Percentiles rank a stretch among this genome's conserved stretches.
Evolutionary conservation across 2,113 vertebrate genomes (phyloP).

Genomic region (Bubalus kerabau): DNA sequence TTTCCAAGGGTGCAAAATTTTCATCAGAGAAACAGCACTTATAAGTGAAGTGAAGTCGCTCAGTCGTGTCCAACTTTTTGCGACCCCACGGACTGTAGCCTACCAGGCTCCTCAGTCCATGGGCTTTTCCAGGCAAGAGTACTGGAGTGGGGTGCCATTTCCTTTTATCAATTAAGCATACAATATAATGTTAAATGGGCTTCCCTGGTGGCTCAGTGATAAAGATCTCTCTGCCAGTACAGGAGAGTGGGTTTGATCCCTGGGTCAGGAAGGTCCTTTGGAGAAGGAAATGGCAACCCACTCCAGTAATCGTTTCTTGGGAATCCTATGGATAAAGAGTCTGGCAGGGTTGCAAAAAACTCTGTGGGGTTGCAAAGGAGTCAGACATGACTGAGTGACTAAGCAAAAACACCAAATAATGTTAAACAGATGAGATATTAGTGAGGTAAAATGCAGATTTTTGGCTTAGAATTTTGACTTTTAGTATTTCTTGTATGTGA

Average conservation of each 20-base stretch:
- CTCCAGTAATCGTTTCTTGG: neutral
- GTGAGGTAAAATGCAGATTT: neutral
- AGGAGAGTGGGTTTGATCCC: neutral
- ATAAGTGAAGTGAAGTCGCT: no score
- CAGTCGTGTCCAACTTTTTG: no score
- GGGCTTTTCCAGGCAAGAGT: no score
- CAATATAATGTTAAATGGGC: neutral
- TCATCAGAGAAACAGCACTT: neutral
- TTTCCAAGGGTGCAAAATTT: neutral
- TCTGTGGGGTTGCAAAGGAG: neutral
- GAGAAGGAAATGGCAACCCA: neutral
- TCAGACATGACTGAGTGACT: neutral
- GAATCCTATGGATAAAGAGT: neutral
- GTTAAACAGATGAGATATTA: neutral
- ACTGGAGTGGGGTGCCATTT: no score
- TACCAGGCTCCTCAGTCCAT: no score
- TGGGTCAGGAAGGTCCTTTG: neutral
- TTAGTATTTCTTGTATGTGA: neutral
- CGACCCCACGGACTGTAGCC: no score
- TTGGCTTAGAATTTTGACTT: neutral
- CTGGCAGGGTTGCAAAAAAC: neutral
- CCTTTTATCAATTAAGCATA: neutral
- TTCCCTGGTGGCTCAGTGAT: neutral
- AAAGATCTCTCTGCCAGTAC: neutral
- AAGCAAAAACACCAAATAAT: neutral